Percentiles rank a stretch among this genome's conserved stretches.
Evolutionary conservation across 2,797 vertebrate species (phyloP).

Genomic region (Micromesistius poutassou): DNA sequence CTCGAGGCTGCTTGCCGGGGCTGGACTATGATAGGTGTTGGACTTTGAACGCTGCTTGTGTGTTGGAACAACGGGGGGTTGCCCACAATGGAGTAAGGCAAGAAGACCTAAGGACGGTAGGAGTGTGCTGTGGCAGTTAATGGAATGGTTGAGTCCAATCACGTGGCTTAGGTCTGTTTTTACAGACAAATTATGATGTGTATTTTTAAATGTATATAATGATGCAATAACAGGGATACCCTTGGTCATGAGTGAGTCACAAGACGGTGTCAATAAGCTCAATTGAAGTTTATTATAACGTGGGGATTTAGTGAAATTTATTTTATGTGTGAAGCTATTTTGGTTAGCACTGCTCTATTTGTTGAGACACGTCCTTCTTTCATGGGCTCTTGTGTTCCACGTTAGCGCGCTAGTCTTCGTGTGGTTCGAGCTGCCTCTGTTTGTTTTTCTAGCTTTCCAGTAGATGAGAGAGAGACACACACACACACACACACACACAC

Average conservation of each 20-base stretch:
- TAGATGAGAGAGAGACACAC: slow-evolving; percentile 34
- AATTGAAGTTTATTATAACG: neutral
- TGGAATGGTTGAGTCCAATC: neutral
- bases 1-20: slow-evolving; percentile 28
- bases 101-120: slow-evolving; percentile 39
- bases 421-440: slow-evolving; percentile 59
- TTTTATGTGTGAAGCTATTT: neutral
- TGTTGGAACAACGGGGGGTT: slow-evolving; percentile 42
- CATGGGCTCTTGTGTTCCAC: slow-evolving; percentile 17
- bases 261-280: neutral
- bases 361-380: neutral
- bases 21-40: slow-evolving; percentile 34
- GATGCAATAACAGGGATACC: neutral
- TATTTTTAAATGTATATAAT: neutral
- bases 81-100: slow-evolving; percentile 43
- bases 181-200: neutral
- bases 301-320: neutral
- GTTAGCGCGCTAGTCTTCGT: slow-evolving; percentile 35
- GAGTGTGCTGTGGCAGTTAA: slow-evolving; percentile 4
- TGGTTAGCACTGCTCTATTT: neutral
- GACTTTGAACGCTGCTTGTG: slow-evolving; percentile 61
- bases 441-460: slow-evolving; percentile 46
- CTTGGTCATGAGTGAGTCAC: neutral
- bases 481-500: slow-evolving; percentile 42
- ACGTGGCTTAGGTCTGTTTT: neutral